Conservation (phyloP, 2,113 vertebrate genomes). For the Calyptomena viridis region DNA sequence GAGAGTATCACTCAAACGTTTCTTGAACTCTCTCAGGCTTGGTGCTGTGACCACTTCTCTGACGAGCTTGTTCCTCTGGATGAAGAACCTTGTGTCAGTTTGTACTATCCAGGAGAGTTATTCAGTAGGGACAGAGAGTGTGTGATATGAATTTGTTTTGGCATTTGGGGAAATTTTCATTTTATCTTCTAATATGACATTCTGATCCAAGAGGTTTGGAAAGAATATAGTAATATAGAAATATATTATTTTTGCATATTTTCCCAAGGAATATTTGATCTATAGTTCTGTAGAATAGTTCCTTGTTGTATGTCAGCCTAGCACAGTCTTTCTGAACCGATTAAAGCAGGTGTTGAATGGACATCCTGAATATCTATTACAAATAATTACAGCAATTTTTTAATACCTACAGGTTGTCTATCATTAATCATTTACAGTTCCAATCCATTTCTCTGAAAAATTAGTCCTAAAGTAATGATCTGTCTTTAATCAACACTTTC, state of each 20-base stretch:
- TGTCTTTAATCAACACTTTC: background rate
- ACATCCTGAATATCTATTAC: background rate
- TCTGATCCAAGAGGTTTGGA: background rate
- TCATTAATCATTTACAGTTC: background rate
- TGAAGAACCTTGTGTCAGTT: background rate
- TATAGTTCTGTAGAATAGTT: background rate
- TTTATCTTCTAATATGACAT: background rate
- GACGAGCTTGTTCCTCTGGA: background rate
- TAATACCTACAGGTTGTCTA: background rate
- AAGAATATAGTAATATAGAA: background rate
- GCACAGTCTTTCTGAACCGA: background rate
- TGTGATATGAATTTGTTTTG: background rate
- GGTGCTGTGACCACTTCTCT: background rate
- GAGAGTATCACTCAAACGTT: background rate
- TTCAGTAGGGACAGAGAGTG: background rate
- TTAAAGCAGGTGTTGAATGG: slow-evolving; percentile 1
- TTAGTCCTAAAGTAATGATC: background rate
- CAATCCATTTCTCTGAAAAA: background rate
- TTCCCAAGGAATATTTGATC: background rate
- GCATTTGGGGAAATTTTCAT: background rate
- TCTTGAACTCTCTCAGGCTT: background rate
- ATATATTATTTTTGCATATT: background rate
- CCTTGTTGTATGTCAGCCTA: background rate
- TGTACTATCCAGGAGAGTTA: background rate
- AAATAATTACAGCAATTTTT: background rate